These are phyloP conservation scores for Albula goreensis DNA, from an alignment of 2,113 vertebrate species.

Conservation along the genomic window DNA sequence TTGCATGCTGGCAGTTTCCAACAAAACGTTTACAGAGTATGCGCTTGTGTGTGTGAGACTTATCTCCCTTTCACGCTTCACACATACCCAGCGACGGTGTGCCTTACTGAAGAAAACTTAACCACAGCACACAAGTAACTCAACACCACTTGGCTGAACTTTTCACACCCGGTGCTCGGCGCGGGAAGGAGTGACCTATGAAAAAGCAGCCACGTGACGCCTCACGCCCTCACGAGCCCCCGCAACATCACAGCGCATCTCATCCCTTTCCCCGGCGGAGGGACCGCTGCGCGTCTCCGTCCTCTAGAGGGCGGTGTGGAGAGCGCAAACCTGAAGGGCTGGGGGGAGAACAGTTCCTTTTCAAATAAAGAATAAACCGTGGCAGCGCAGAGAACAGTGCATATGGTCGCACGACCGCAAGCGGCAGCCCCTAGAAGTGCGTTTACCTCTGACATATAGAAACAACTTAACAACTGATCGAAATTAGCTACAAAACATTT, in stretches of 20 bases:
- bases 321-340: conserved; percentile 2
- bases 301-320: conserved; percentile 36
- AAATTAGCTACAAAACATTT: not conserved
- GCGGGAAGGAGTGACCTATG: not conserved
- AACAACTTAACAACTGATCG: not conserved
- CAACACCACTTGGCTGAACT: not conserved
- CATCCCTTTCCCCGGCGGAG: conserved; percentile 7
- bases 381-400: not conserved
- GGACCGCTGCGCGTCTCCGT: not conserved
- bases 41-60: too few species aligned
- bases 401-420: not conserved
- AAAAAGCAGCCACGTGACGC: not conserved
- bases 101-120: too few species aligned
- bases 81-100: too few species aligned
- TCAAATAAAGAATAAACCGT: not conserved
- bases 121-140: too few species aligned
- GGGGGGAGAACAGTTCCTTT: conserved; percentile 3
- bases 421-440: not conserved
- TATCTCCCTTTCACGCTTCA: too few species aligned
- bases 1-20: too few species aligned
- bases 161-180: not conserved
- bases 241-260: not conserved
- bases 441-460: not conserved
- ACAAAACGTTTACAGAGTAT: too few species aligned
- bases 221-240: not conserved